Conservation (phyloP, 2,888 invertebrate genomes). For the Apoderus coryli region DNA sequence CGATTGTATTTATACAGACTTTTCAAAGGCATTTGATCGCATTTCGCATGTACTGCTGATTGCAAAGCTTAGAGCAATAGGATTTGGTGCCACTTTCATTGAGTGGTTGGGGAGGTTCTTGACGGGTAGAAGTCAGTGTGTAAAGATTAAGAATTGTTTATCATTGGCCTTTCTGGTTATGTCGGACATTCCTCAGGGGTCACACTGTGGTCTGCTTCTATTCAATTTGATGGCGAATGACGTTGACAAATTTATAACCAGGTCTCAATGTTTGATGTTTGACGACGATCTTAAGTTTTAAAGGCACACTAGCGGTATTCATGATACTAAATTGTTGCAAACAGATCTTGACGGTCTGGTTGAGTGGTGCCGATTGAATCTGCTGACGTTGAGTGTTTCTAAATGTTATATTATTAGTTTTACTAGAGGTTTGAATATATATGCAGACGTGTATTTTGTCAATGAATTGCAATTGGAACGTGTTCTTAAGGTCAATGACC, state of each 20-base stretch:
- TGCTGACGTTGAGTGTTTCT: background rate
- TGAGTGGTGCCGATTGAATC: conserved; percentile 4
- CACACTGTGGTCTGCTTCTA: conserved; percentile 4
- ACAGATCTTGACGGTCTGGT: conserved; percentile 1
- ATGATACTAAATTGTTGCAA: background rate
- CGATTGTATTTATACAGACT: conserved; percentile 1
- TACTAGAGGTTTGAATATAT: no score
- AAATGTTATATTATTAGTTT: conserved; percentile 3
- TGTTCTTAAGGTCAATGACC: no score
- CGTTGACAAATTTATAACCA: conserved; percentile 2
- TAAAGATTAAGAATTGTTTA: conserved; percentile 2
- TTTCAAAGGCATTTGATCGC: conserved; percentile 1
- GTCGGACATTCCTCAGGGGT: conserved; percentile 5
- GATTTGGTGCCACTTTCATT: conserved; percentile 1
- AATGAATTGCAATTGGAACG: no score
- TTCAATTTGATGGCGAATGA: conserved; percentile 3
- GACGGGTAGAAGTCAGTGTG: background rate
- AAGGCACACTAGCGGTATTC: background rate
- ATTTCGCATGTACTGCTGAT: no score
- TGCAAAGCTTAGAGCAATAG: no score
- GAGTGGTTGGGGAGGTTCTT: conserved; percentile 4
- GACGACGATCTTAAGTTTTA: conserved; percentile 1
- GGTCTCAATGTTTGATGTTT: background rate
- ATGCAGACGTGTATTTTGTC: no score
- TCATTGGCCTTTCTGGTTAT: conserved; percentile 1